A percentile compares a stretch with the other conserved stretches of the same genome.
Conservation (phyloP, 2,888 invertebrate species). For the Stenichneumon culpator region DNA sequence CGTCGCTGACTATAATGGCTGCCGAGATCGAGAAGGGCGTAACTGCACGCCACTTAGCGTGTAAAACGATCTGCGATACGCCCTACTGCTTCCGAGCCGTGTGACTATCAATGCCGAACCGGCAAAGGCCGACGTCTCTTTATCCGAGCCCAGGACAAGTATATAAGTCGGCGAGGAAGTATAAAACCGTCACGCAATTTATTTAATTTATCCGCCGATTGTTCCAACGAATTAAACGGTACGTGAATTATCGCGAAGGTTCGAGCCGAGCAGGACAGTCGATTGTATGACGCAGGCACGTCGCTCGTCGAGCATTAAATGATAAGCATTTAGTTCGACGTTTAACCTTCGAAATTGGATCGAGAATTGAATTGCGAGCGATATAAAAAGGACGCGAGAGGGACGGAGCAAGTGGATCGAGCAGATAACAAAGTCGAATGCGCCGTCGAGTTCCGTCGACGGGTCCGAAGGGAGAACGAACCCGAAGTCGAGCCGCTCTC, state of each 20-base stretch:
- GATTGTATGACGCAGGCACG: not conserved
- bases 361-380: constrained; percentile 28
- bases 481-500: constrained; percentile 42
- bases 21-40: constrained; percentile 40
- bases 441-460: constrained; percentile 33
- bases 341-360: constrained; percentile 40
- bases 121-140: too few species aligned
- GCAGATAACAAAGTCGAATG: constrained; percentile 60
- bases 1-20: constrained; percentile 76
- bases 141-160: too few species aligned
- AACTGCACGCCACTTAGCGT: not conserved
- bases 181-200: constrained; percentile 44
- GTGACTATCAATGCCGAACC: too few species aligned
- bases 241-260: too few species aligned
- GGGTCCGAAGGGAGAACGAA: constrained; percentile 27
- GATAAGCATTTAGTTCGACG: constrained; percentile 36
- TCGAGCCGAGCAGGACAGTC: not conserved
- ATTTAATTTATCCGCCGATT: not conserved
- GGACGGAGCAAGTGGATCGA: constrained; percentile 48
- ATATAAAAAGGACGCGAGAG: constrained; percentile 14
- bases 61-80: not conserved
- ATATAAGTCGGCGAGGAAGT: too few species aligned
- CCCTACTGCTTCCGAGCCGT: too few species aligned
- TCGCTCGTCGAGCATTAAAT: not conserved
- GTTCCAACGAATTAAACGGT: not conserved